These are phyloP conservation scores for Periphyllus acericola DNA, from an alignment of 2,888 invertebrate genomes.

Conservation along the genomic window DNA sequence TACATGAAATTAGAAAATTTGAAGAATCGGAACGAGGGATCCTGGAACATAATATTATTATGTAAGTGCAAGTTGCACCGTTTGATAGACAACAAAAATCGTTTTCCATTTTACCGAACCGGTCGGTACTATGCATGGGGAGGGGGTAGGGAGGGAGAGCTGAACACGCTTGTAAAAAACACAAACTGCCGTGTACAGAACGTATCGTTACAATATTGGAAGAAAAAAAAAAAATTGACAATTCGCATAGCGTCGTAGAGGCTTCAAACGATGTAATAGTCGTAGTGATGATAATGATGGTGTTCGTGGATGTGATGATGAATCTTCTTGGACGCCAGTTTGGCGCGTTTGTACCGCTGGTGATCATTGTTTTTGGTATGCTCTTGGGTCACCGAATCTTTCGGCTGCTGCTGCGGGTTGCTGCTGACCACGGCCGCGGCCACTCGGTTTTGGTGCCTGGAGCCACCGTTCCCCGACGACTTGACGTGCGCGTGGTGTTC, in stretches of 20 bases:
- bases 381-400: not conserved
- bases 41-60: too few relatives aligned
- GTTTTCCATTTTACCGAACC: not conserved
- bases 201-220: not conserved
- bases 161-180: too few relatives aligned
- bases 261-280: constrained; percentile 32
- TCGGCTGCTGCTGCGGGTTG: not conserved
- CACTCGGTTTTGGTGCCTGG: not conserved
- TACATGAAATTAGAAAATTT: not conserved
- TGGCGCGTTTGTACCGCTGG: constrained; percentile 53
- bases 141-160: not conserved
- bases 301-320: constrained; percentile 58
- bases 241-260: not conserved
- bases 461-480: not conserved
- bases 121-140: not conserved
- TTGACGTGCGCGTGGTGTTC: not conserved
- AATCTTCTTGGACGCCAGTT: constrained; percentile 46
- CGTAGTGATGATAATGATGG: constrained; percentile 59
- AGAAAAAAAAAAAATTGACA: not conserved
- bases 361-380: constrained; percentile 44
- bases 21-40: not conserved
- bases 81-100: not conserved
- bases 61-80: too few relatives aligned
- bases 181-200: not conserved
- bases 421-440: not conserved